Evolutionary conservation across 2,888 invertebrate species (phyloP), one percentile per base, ranked within the genome.

Genomic region (Melolontha melolontha): DNA sequence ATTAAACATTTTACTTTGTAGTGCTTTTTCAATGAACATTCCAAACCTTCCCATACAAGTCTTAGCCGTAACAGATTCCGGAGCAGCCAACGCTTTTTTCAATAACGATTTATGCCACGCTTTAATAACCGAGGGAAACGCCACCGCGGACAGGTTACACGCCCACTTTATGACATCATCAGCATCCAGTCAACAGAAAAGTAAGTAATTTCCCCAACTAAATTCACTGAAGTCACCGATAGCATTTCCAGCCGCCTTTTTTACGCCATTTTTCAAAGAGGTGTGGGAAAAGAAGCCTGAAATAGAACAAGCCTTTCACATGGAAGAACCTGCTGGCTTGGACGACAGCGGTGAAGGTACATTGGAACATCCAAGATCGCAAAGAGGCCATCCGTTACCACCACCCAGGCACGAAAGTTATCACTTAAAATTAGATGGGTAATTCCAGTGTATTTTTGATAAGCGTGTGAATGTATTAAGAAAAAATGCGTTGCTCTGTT

Each of bases 211-310:
- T 40, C 22, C 49, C 49, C 29, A 14, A 27, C 22, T 44, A 27
- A 54, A n/a, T 54, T 14, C 2, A 22, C 12, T 27, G 5, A 27
- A 29, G n/a, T 34, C 10, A 34, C 2, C 2, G 10, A 29, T 17
- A 5, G 11, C 29, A 17, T 39, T 66, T 85, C 0, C 84, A 95
- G 95, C 95, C 79, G 95, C 96, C 34, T 95, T 96, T 83, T 97
- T 95, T 83, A 95, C 94, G 52, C 96, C 96, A 52, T 97, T 97
- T 86, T 94, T 97, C 86, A 95, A 96, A 82, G 96, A 96, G 82
- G 96, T 95, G 17, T 97, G 96, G 96, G 96, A 96, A 82, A 93
- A 95, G 77, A 96, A 96, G 77, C 95, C 94, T 29, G 96, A 96
- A 85, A 96, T 97, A 64, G 97, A 97, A 81, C 93, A 94, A 79